Conservation (phyloP, 2,113 vertebrate species). For the Zonotrichia leucophrys region DNA sequence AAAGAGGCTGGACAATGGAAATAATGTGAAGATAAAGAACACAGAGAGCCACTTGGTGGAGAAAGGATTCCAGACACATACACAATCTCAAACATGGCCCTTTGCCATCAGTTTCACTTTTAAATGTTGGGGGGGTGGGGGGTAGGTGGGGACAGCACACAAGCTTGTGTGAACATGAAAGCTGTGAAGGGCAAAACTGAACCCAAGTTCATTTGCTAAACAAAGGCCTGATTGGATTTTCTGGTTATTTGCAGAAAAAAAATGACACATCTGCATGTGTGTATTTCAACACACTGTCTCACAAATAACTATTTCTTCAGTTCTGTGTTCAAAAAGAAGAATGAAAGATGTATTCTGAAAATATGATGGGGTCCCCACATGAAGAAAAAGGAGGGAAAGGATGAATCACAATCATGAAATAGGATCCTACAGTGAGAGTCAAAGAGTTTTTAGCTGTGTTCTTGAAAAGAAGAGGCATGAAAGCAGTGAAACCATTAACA, state of each 20-base stretch:
- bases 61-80: neutral
- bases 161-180: neutral
- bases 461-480: slow-evolving; percentile 27
- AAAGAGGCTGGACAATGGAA: neutral
- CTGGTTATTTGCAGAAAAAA: neutral
- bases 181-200: neutral
- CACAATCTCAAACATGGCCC: neutral
- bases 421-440: neutral
- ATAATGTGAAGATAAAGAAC: neutral
- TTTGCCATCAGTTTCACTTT: neutral
- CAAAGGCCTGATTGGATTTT: neutral
- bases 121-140: neutral
- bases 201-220: neutral
- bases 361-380: neutral
- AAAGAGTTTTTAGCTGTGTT: slow-evolving; percentile 35
- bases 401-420: slow-evolving; percentile 16
- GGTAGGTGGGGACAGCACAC: neutral
- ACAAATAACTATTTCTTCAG: neutral
- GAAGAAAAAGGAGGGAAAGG: neutral
- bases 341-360: neutral
- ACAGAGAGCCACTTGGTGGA: neutral
- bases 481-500: slow-evolving; percentile 22
- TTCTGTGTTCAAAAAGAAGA: neutral
- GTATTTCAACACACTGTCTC: neutral
- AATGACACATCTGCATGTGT: neutral